Evolutionary conservation across 2,113 vertebrate species (phyloP).

Genomic region (Acrocephalus kingi): DNA sequence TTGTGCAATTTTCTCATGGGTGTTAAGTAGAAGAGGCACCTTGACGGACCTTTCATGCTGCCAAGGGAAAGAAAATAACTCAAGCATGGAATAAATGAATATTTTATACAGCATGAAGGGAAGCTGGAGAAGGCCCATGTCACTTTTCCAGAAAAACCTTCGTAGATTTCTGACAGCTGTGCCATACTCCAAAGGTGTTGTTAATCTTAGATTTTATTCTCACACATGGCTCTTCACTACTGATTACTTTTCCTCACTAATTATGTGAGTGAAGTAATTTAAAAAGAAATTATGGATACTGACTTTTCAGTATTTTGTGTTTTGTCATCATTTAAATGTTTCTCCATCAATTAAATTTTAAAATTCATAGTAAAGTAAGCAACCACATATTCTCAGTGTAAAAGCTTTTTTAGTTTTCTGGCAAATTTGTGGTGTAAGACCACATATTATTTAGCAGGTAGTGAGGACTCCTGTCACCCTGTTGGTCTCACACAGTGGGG

Average conservation of each 20-base stretch:
- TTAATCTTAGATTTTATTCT: slow-evolving; percentile 23
- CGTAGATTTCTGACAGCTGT: not conserved
- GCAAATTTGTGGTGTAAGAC: not conserved
- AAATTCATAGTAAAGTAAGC: not conserved
- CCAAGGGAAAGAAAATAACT: not conserved
- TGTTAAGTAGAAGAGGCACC: not conserved
- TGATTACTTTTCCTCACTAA: not conserved
- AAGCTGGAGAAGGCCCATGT: slow-evolving; percentile 8
- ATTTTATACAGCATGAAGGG: not conserved
- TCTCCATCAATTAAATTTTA: not conserved
- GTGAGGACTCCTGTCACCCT: not conserved
- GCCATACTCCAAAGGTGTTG: not conserved
- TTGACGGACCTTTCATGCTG: not conserved
- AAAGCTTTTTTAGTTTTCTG: not conserved
- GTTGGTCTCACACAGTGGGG: fast-evolving
- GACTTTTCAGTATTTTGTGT: not conserved
- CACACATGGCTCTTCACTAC: not conserved
- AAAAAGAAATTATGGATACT: not conserved
- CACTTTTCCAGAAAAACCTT: slow-evolving; percentile 5
- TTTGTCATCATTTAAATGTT: not conserved
- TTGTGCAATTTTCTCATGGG: not conserved
- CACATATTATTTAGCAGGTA: not conserved
- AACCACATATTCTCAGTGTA: not conserved
- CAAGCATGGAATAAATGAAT: not conserved
- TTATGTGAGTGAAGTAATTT: not conserved